phyloP scores from a whole-genome alignment of 2,113 vertebrate species.

The Halichoerus grypus region DNA sequence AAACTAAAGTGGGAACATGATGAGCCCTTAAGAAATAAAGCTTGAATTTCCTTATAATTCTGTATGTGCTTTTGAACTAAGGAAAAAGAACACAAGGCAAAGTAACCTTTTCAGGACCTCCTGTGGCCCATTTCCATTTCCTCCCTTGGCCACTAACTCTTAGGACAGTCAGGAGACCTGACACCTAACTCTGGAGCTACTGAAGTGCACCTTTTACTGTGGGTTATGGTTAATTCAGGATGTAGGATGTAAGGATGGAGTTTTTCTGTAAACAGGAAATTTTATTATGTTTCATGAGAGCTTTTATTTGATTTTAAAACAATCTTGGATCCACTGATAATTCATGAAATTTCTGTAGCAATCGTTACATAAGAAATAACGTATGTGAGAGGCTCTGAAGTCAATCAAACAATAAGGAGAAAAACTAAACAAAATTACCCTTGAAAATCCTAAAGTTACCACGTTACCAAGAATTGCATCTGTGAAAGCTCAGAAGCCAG shows the following conservation, averaged over 20 bases:
- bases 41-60: neutral
- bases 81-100: neutral
- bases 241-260: neutral
- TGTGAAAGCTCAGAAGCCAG: slow-evolving; percentile 32
- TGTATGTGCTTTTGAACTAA: neutral
- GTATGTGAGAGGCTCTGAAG: neutral
- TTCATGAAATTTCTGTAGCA: neutral
- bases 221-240: neutral
- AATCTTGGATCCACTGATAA: neutral
- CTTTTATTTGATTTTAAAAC: neutral
- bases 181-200: neutral
- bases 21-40: neutral
- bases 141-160: neutral
- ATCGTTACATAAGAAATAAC: neutral
- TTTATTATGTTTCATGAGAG: slow-evolving; percentile 29
- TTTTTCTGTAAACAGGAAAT: slow-evolving; percentile 12
- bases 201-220: neutral
- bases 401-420: slow-evolving; percentile 38
- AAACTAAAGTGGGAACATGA: neutral
- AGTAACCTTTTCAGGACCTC: neutral
- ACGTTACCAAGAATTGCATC: neutral
- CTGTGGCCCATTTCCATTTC: neutral
- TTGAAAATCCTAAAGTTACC: slow-evolving; percentile 34
- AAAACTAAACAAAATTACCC: slow-evolving; percentile 22
- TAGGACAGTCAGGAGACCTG: neutral